Percentiles rank a stretch among this genome's conserved stretches.
These are phyloP conservation scores for Caretta caretta DNA, from an alignment of 2,113 vertebrate genomes.

Conservation along the genomic window DNA sequence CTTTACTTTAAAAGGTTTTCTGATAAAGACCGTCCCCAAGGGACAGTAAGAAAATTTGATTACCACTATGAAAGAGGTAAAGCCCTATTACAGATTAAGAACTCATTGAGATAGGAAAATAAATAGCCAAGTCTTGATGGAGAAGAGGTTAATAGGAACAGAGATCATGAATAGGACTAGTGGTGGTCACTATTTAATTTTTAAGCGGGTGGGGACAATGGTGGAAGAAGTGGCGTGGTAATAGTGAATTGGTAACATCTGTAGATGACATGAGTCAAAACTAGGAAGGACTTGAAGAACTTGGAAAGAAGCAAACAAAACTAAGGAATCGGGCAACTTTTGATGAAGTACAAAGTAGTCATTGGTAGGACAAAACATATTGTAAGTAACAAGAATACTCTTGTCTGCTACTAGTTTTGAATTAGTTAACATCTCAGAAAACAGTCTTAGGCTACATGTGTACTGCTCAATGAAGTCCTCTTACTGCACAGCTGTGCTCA, in stretches of 20 bases:
- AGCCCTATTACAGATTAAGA: no score
- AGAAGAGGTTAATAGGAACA: no score
- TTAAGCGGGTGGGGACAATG: neutral
- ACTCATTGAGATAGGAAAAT: no score
- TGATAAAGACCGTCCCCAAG: no score
- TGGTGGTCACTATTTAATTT: neutral
- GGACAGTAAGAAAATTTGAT: no score
- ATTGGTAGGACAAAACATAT: neutral
- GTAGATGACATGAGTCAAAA: neutral
- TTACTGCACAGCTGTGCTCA: neutral
- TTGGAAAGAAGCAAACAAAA: neutral
- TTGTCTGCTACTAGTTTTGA: neutral
- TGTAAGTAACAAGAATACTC: neutral
- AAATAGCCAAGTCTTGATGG: no score
- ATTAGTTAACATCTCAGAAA: neutral
- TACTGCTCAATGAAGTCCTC: neutral
- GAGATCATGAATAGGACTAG: no score
- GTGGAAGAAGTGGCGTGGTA: neutral
- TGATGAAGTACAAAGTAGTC: neutral
- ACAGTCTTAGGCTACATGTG: neutral
- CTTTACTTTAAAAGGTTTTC: no score
- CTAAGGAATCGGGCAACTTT: neutral
- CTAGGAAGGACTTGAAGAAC: neutral
- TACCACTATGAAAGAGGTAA: no score
- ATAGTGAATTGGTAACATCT: neutral